These are phyloP conservation scores for Slavum lentiscoides DNA, from an alignment of 2,888 invertebrate genomes.

Conservation along the genomic window DNA sequence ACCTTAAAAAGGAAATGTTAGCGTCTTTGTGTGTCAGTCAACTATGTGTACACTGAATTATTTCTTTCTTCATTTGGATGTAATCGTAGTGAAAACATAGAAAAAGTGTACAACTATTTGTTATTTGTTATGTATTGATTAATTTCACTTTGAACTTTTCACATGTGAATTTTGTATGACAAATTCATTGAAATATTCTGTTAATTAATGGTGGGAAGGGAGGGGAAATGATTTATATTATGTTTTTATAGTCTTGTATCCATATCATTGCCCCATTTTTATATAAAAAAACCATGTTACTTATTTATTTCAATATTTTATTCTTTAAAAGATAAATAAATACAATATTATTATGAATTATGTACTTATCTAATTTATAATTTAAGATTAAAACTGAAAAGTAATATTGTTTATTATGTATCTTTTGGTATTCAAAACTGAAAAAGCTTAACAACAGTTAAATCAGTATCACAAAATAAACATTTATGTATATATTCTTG, in stretches of 20 bases:
- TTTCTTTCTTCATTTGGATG: slow-evolving; percentile 24
- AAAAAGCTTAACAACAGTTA: no score
- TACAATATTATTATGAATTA: no score
- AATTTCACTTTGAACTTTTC: slow-evolving; percentile 6
- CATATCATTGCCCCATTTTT: not conserved
- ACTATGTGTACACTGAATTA: not conserved
- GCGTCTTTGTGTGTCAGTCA: slow-evolving; percentile 34
- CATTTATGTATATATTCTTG: no score
- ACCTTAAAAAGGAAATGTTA: slow-evolving; percentile 51
- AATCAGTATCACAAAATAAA: no score
- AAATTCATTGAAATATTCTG: slow-evolving; percentile 1
- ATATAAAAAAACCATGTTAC: not conserved
- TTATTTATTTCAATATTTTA: not conserved
- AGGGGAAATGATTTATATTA: not conserved
- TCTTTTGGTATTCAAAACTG: no score
- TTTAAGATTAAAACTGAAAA: not conserved
- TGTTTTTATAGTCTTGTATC: not conserved
- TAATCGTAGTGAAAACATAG: slow-evolving; percentile 6
- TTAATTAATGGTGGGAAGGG: not conserved
- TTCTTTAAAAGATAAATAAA: no score
- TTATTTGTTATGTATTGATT: not conserved
- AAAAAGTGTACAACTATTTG: not conserved
- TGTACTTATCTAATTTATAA: not conserved
- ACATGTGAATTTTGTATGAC: not conserved
- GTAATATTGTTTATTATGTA: no score